Conservation (phyloP, 2,113 vertebrate genomes). For the Vulpes vulpes region DNA sequence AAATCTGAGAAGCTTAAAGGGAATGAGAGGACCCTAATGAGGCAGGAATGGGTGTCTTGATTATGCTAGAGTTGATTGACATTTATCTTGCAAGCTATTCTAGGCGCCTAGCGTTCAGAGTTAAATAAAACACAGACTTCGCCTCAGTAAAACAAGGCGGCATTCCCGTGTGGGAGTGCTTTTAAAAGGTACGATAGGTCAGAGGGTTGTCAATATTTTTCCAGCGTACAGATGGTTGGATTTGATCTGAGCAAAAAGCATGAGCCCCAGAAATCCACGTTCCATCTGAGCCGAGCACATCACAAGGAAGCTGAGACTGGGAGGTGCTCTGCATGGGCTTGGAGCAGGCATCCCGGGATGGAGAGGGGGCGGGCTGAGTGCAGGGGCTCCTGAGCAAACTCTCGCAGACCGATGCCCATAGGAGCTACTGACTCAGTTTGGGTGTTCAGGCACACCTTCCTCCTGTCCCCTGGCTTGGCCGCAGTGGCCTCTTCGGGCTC, state of each 20-base stretch:
- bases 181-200: not conserved
- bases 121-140: constrained; percentile 71
- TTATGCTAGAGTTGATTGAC: constrained; percentile 75
- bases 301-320: not conserved
- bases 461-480: not conserved
- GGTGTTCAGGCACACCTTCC: not conserved
- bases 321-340: not conserved
- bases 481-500: not conserved
- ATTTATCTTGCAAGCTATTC: constrained; percentile 77
- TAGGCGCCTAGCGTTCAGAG: constrained; percentile 60
- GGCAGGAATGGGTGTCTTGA: constrained; percentile 82
- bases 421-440: too few species aligned
- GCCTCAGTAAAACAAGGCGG: constrained; percentile 28
- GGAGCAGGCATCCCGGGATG: not conserved
- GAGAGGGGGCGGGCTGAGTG: not conserved
- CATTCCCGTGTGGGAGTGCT: not conserved
- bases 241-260: constrained; percentile 52
- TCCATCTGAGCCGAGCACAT: not conserved
- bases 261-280: not conserved
- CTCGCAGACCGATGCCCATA: not conserved
- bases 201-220: constrained; percentile 69
- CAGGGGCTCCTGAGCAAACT: not conserved
- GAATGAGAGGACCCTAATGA: constrained; percentile 83
- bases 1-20: constrained; percentile 78
- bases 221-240: constrained; percentile 66